Percentiles rank a stretch among this genome's conserved stretches.
Conservation (phyloP, 2,797 vertebrate genomes). For the Onychomys leucogaster region DNA sequence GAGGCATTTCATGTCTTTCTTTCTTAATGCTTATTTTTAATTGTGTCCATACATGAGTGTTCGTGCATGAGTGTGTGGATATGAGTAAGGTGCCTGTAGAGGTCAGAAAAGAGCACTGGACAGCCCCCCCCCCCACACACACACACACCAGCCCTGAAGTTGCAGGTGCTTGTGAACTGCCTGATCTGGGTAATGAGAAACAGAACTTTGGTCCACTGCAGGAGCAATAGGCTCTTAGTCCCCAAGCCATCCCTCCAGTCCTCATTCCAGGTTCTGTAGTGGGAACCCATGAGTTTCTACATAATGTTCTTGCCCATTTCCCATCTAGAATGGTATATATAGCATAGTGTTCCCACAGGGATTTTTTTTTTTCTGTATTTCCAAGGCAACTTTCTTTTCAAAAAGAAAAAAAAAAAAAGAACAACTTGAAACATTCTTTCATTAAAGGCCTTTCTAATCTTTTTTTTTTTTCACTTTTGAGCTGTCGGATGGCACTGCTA, state of each 20-base stretch:
- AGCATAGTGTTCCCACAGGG: not conserved
- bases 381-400: slow-evolving; percentile 19
- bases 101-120: too few species aligned
- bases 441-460: slow-evolving; percentile 21
- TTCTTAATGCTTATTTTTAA: not conserved
- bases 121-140: too few species aligned
- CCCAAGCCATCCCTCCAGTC: not conserved
- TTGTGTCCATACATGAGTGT: not conserved
- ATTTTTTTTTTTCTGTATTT: not conserved
- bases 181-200: not conserved
- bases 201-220: not conserved
- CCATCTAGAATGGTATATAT: not conserved
- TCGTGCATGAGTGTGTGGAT: not conserved
- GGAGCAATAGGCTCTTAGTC: not conserved
- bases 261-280: not conserved
- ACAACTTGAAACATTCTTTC: slow-evolving; percentile 29
- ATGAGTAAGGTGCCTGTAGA: not conserved
- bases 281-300: not conserved
- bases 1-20: not conserved
- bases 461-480: not conserved
- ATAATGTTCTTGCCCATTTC: not conserved
- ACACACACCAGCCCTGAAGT: too few species aligned
- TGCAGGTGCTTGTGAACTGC: not conserved
- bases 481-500: slow-evolving; percentile 49
- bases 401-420: not conserved